phyloP scores from a whole-genome alignment of 2,888 invertebrate species.

The Vanessa cardui region DNA sequence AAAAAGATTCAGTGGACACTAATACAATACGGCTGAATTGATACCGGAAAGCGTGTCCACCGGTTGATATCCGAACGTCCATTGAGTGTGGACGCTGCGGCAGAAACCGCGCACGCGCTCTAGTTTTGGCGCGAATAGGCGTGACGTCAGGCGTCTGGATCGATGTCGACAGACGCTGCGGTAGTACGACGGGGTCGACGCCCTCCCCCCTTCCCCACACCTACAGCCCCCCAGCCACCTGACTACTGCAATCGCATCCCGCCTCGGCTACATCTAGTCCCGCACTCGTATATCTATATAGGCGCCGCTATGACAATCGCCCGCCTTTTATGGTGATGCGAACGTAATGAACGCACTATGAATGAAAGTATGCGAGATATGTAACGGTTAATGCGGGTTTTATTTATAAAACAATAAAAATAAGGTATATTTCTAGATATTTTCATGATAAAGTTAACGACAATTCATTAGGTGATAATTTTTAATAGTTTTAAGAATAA shows the following conservation, averaged over 20 bases:
- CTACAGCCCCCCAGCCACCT: constrained; percentile 64
- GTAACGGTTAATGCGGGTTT: constrained; percentile 52
- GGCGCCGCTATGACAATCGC: constrained; percentile 64
- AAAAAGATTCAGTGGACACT: not conserved
- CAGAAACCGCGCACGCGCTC: constrained; percentile 77
- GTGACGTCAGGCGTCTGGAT: constrained; percentile 83
- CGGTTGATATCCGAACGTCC: constrained; percentile 72
- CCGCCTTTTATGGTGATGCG: constrained; percentile 71
- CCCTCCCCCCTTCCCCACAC: constrained; percentile 62
- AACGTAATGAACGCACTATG: constrained; percentile 64
- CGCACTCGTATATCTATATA: constrained; percentile 55
- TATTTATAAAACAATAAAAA: constrained; percentile 37
- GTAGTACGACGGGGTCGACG: constrained; percentile 81
- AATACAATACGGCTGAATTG: constrained; percentile 30
- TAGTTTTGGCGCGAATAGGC: constrained; percentile 82
- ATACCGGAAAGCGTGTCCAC: constrained; percentile 74
- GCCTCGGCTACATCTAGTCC: constrained; percentile 65
- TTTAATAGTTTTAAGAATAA: no score
- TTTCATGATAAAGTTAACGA: not conserved
- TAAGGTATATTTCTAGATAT: constrained; percentile 20
- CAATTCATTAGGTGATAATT: no score
- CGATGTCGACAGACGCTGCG: constrained; percentile 83
- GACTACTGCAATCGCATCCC: constrained; percentile 79
- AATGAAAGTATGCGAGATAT: constrained; percentile 66
- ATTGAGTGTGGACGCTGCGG: constrained; percentile 80